Percentiles rank a stretch among this genome's conserved stretches.
These are phyloP conservation scores for Cecropterus lyciades DNA, from an alignment of 1,140 invertebrate species.

Conservation along the genomic window DNA sequence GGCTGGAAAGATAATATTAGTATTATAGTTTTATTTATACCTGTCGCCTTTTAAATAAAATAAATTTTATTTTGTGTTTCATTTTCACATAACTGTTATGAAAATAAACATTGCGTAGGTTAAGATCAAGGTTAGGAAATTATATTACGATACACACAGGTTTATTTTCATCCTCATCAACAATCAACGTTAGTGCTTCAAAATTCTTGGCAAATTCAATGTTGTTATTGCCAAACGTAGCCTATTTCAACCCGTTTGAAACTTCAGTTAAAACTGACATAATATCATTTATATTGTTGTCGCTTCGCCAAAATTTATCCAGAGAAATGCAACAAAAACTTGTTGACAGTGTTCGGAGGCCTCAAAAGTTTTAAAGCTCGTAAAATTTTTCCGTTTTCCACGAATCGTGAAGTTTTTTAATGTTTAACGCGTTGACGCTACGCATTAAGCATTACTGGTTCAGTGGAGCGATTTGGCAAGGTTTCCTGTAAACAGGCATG, in stretches of 20 bases:
- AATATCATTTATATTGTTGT: constrained; percentile 12
- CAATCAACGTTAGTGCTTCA: constrained; percentile 33
- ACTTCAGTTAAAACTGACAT: constrained; percentile 30
- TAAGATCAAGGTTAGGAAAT: constrained; percentile 22
- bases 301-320: constrained; percentile 1
- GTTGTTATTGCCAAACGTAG: constrained; percentile 56
- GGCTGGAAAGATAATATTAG: no score
- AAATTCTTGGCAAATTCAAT: constrained; percentile 48
- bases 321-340: not conserved
- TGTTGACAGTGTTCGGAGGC: not conserved
- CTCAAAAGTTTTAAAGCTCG: not conserved
- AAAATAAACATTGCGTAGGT: constrained; percentile 1
- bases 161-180: constrained; percentile 36
- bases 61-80: no score
- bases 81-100: no score
- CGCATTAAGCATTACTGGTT: no score
- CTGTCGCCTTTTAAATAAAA: no score
- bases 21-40: no score
- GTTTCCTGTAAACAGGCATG: constrained; percentile 9
- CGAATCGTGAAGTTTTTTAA: constrained; percentile 9
- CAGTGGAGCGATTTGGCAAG: constrained; percentile 22
- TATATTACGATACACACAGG: constrained; percentile 17
- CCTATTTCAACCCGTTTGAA: constrained; percentile 41
- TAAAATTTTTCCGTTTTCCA: constrained; percentile 5
- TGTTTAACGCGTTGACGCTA: not conserved